Evolutionary conservation across 2,113 vertebrate species (phyloP), one percentile per base, ranked within the genome.

Genomic region (Lamprotornis superbus): DNA sequence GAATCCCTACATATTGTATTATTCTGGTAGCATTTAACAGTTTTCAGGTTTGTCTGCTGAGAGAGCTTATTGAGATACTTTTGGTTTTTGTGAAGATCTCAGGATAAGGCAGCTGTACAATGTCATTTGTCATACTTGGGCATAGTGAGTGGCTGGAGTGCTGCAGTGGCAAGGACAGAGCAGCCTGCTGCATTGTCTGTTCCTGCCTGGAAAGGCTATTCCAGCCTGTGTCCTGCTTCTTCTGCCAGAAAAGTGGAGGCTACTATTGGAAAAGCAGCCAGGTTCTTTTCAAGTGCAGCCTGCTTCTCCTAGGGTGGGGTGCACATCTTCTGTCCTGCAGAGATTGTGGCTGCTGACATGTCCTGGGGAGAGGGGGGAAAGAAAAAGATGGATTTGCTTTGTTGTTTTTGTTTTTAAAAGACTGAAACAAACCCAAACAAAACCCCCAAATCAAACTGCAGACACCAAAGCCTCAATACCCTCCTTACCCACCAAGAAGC

Each of bases 321-420:
- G 27, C 27, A 21, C 7, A 3, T 47, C 22, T 14, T 47, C 50
- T 77, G n/a, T 74, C 15, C 37, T 21, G 17, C 27, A 40, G 56
- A 91, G 60, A 33, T 21, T 20, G 25, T 30, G 55, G 52, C 47
- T 74, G n/a, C 33, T 87, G 69, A 12, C 7, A 4, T 9, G 21
- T 35, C 5, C 4, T 10, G 9, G 8, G 7, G 5, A 3, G 8
- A 2, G 12, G 3, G 17, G 7, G 22, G 5, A 17, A 64, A 20
- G 12, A 52, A 79, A 46, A 35, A 39, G 15, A 25, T 60, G 4
- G 9, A 60, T 67, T 82, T 31, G 14, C 17, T 46, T 46, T 15
- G 4, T 6, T 77, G 20, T 2, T 60, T 55, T 31, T 35, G 4
- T 33, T 61, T 74, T 57, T 19, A 8, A 31, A 56, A 42, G 25